phyloP scores from a whole-genome alignment of 2,797 vertebrate genomes.

The Hoplostethus mediterraneus region DNA sequence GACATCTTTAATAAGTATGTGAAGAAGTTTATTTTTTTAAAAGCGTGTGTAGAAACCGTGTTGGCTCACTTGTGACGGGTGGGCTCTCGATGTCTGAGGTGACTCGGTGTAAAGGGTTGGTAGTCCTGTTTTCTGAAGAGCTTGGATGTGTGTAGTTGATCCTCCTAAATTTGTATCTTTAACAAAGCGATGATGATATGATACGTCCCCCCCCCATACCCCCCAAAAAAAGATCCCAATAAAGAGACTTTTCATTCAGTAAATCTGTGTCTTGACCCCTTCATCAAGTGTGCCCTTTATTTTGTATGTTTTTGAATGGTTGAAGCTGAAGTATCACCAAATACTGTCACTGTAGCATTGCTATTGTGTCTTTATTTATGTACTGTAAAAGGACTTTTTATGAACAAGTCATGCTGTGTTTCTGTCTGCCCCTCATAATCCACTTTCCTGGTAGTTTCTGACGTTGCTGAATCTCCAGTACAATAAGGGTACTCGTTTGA shows the following conservation, averaged over 20 bases:
- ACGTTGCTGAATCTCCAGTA: too few species aligned
- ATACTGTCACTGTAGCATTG: too few species aligned
- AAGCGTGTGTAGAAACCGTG: conserved; percentile 21
- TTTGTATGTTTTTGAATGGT: too few species aligned
- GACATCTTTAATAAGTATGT: conserved; percentile 24
- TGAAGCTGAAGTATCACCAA: too few species aligned
- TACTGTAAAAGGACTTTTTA: too few species aligned
- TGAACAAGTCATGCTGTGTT: too few species aligned
- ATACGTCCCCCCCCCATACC: conserved; percentile 32
- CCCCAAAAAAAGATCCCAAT: conserved; percentile 55
- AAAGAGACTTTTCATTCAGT: conserved; percentile 68
- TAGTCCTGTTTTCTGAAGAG: conserved; percentile 34
- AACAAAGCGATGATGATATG: conserved; percentile 22
- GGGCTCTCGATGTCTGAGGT: conserved; percentile 2
- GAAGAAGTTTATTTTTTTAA: conserved; percentile 59
- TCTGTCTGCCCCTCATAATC: too few species aligned
- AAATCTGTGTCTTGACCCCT: not conserved
- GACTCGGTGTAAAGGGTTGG: conserved; percentile 30
- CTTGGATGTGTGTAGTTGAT: conserved; percentile 45
- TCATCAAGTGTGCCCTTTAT: too few species aligned
- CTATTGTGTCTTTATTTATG: too few species aligned
- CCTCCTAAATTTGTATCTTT: conserved; percentile 35
- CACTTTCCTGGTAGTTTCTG: too few species aligned
- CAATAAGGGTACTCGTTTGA: too few species aligned
- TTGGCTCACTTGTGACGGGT: not conserved